Conservation (phyloP, 2,888 invertebrate genomes). For the Anaspis maculata region DNA sequence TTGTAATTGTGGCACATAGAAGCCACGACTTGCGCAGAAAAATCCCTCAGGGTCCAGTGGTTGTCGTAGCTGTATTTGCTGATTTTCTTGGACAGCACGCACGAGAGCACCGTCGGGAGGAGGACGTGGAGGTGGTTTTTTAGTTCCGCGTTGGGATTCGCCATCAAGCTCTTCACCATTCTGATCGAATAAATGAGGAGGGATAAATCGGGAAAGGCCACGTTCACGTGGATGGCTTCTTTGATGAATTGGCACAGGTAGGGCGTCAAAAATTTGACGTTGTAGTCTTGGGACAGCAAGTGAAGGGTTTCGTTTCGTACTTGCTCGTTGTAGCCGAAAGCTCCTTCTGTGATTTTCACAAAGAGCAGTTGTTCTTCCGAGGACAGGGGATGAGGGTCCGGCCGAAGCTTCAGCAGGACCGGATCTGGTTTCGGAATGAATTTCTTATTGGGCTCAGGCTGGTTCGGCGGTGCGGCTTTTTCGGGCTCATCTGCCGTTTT, state of each 20-base stretch:
- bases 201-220: slow-evolving; percentile 28
- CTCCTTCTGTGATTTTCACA: slow-evolving; percentile 27
- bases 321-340: slow-evolving; percentile 31
- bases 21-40: slow-evolving; percentile 26
- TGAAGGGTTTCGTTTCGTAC: slow-evolving; percentile 26
- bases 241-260: slow-evolving; percentile 27
- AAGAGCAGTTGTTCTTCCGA: slow-evolving; percentile 29
- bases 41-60: slow-evolving; percentile 32
- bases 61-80: slow-evolving; percentile 31
- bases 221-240: slow-evolving; percentile 26
- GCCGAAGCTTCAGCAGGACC: slow-evolving; percentile 25
- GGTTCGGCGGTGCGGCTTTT: slow-evolving; percentile 1
- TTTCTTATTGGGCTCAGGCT: slow-evolving; percentile 7
- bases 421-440: slow-evolving; percentile 26
- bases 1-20: slow-evolving; percentile 24
- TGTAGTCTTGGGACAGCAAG: slow-evolving; percentile 22
- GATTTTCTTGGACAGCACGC: slow-evolving; percentile 25
- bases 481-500: too few relatives aligned
- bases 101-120: slow-evolving; percentile 28
- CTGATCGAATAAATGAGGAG: slow-evolving; percentile 29
- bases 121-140: slow-evolving; percentile 24
- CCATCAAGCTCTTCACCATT: slow-evolving; percentile 28
- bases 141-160: slow-evolving; percentile 23
- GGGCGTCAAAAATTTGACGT: slow-evolving; percentile 23
- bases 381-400: slow-evolving; percentile 24